These are phyloP conservation scores for Habropoda laboriosa DNA, from an alignment of 1,140 invertebrate genomes.

Conservation along the genomic window DNA sequence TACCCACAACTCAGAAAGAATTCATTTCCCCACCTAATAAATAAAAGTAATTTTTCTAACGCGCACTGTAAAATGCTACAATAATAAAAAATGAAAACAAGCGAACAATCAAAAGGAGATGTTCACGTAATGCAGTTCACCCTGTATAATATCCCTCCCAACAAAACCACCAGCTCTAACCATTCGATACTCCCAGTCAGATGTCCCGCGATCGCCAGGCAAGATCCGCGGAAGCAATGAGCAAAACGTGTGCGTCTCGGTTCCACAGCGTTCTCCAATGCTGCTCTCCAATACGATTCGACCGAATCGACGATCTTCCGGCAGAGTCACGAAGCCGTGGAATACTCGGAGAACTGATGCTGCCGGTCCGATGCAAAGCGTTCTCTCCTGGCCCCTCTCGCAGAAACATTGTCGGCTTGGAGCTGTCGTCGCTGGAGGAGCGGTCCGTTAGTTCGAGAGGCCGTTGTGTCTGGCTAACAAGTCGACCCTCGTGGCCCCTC, in stretches of 20 bases:
- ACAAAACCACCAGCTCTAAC: not conserved
- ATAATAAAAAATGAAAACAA: not conserved
- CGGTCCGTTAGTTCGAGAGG: conserved; percentile 69
- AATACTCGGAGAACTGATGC: conserved; percentile 10
- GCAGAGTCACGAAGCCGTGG: conserved; percentile 35
- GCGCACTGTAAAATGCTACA: no score
- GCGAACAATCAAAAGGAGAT: no score
- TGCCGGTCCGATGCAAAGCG: conserved; percentile 46
- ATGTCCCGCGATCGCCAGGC: conserved; percentile 5
- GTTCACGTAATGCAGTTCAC: no score
- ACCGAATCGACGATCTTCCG: conserved; percentile 30
- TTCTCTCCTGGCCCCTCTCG: conserved; percentile 27
- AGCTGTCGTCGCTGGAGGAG: conserved; percentile 57
- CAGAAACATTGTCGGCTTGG: conserved; percentile 63
- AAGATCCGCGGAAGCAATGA: not conserved
- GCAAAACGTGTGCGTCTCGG: not conserved
- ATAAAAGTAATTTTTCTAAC: no score
- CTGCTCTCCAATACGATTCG: conserved; percentile 32
- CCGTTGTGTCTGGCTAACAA: conserved; percentile 75
- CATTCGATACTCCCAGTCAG: not conserved
- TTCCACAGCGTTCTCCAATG: not conserved
- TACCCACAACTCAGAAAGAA: no score
- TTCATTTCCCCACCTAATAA: no score
- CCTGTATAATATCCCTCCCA: not conserved
- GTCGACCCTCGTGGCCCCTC: conserved; percentile 76